These are phyloP conservation scores for Dichetophora obliterata DNA, from an alignment of 2,888 invertebrate species.

Conservation along the genomic window DNA sequence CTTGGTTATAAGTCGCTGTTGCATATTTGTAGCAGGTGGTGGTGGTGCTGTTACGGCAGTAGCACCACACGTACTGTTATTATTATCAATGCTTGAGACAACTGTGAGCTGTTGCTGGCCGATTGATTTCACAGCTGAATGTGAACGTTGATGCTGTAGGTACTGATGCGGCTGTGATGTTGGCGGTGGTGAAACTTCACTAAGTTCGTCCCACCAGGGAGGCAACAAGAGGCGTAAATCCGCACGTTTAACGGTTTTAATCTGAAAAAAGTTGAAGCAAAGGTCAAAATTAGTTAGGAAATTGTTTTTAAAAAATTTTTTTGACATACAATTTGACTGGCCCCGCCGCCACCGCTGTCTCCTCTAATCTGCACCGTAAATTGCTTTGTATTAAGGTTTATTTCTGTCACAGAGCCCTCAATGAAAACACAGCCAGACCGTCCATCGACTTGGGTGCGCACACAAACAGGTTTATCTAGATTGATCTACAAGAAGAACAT, in stretches of 20 bases:
- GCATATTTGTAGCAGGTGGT: slow-evolving; percentile 40
- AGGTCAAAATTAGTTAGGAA: background rate
- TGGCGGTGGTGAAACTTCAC: slow-evolving; percentile 71
- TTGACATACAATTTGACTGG: slow-evolving; percentile 47
- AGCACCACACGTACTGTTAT: background rate
- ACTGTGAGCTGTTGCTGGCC: slow-evolving; percentile 12
- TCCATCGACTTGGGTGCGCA: slow-evolving; percentile 76
- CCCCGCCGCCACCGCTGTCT: slow-evolving; percentile 36
- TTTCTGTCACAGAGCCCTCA: slow-evolving; percentile 84
- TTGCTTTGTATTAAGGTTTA: slow-evolving; percentile 76
- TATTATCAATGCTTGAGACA: slow-evolving; percentile 5
- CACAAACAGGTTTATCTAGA: slow-evolving; percentile 85
- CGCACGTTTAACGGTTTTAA: slow-evolving; percentile 82
- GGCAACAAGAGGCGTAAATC: slow-evolving; percentile 91
- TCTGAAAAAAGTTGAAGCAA: slow-evolving; percentile 41
- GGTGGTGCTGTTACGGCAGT: slow-evolving; percentile 21
- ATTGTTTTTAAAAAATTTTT: background rate
- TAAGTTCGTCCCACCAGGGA: slow-evolving; percentile 97
- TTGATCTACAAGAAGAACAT: slow-evolving; percentile 73
- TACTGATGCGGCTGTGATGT: slow-evolving; percentile 40
- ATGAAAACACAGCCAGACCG: slow-evolving; percentile 82
- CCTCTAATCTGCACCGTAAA: slow-evolving; percentile 75
- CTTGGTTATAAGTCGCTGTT: slow-evolving; percentile 44
- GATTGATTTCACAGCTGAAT: slow-evolving; percentile 8
- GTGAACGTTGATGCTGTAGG: slow-evolving; percentile 38